Percentiles rank a stretch among this genome's conserved stretches.
Conservation (phyloP, 2,797 vertebrate species). For the Cyclopterus lumpus region DNA sequence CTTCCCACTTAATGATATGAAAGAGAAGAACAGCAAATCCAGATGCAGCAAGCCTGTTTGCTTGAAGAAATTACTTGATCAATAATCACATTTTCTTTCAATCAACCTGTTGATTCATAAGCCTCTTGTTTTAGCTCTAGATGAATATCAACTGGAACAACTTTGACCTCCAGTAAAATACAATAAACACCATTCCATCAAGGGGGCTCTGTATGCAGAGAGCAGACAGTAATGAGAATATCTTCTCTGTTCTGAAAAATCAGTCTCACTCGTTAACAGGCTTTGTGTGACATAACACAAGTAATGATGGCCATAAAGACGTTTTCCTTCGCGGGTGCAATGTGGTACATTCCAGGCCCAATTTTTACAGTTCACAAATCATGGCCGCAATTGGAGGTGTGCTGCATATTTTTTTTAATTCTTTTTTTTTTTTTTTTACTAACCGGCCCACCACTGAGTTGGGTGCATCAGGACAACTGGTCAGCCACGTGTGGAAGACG, state of each 20-base stretch:
- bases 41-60: not conserved
- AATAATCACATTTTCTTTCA: not conserved
- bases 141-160: not conserved
- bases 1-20: not conserved
- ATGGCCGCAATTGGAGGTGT: constrained; percentile 52
- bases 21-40: not conserved
- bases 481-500: constrained; percentile 50
- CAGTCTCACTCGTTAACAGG: constrained; percentile 28
- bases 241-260: constrained; percentile 38
- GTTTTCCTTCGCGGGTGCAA: constrained; percentile 46
- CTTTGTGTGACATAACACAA: constrained; percentile 57
- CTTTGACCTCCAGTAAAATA: constrained; percentile 6
- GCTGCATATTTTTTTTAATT: no score
- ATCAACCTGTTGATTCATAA: not conserved
- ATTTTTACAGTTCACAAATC: constrained; percentile 60
- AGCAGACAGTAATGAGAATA: constrained; percentile 24
- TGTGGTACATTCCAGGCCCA: constrained; percentile 56
- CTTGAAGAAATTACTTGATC: not conserved
- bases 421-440: no score
- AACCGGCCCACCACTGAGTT: constrained; percentile 33
- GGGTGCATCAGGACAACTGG: constrained; percentile 56
- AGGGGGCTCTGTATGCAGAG: constrained; percentile 9
- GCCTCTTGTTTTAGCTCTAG: not conserved
- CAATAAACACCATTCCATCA: constrained; percentile 4
- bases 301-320: constrained; percentile 57